Conservation (phyloP, 2,113 vertebrate species). For the Abramis brama region DNA sequence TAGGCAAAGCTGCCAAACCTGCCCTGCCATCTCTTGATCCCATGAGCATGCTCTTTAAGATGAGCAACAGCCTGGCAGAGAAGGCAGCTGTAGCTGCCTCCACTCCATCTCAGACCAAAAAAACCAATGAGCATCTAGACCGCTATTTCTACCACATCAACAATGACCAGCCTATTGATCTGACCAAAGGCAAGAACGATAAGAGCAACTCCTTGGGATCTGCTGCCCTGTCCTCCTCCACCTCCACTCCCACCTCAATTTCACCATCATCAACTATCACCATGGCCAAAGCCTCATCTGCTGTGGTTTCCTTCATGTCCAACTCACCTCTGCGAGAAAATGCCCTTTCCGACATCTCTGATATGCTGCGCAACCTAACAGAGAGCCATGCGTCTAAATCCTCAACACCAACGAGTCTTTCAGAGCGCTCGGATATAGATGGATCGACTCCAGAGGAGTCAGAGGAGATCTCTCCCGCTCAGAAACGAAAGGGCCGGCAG, state of each 20-base stretch:
- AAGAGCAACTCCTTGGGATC: conserved; percentile 89
- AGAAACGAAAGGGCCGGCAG: conserved; percentile 98
- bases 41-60: conserved; percentile 99
- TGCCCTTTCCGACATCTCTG: conserved; percentile 97
- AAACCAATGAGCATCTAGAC: conserved; percentile 88
- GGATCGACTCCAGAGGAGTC: conserved; percentile 90
- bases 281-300: conserved; percentile 91
- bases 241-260: conserved; percentile 88
- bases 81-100: conserved; percentile 92
- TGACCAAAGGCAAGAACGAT: conserved; percentile 96
- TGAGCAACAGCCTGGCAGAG: conserved; percentile 98
- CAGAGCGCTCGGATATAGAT: conserved; percentile 93
- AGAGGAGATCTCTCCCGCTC: conserved; percentile 92
- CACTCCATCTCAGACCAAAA: conserved; percentile 91
- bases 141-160: conserved; percentile 96
- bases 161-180: conserved; percentile 97
- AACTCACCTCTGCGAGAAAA: conserved; percentile 96
- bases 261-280: conserved; percentile 90
- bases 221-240: conserved; percentile 87
- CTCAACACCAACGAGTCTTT: conserved; percentile 95
- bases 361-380: conserved; percentile 98
- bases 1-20: conserved; percentile 97
- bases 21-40: conserved; percentile 93
- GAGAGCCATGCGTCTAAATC: conserved; percentile 97
- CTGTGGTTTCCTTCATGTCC: conserved; percentile 96